Evolutionary conservation across 2,113 vertebrate genomes (phyloP).

Genomic region (Chloroceryle aenea): DNA sequence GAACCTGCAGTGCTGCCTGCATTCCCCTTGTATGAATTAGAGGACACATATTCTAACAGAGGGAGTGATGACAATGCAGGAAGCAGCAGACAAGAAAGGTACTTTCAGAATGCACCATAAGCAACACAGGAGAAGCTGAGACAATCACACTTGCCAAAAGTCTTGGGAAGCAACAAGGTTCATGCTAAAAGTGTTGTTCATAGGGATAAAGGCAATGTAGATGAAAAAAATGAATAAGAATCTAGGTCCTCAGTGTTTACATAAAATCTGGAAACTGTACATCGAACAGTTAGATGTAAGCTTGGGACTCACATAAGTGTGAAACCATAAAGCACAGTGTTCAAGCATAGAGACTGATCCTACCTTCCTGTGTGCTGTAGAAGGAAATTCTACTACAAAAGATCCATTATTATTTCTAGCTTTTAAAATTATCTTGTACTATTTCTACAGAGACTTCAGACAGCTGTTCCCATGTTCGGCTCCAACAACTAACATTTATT

Average conservation of each 20-base stretch:
- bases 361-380: rapidly evolving
- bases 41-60: background rate
- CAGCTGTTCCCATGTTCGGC: background rate
- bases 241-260: background rate
- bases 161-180: background rate
- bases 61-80: background rate
- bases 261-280: background rate
- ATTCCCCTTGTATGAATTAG: background rate
- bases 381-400: background rate
- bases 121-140: background rate
- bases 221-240: background rate
- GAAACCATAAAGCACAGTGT: background rate
- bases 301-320: rapidly evolving
- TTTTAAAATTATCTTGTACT: background rate
- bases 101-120: background rate
- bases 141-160: background rate
- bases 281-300: background rate
- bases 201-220: background rate
- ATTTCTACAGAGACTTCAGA: background rate
- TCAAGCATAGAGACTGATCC: background rate
- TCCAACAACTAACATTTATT: background rate
- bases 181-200: background rate
- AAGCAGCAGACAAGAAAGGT: background rate
- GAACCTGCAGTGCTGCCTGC: background rate
- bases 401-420: background rate